These are phyloP conservation scores for Plecotus auritus DNA, from an alignment of 2,113 vertebrate species.

Conservation along the genomic window DNA sequence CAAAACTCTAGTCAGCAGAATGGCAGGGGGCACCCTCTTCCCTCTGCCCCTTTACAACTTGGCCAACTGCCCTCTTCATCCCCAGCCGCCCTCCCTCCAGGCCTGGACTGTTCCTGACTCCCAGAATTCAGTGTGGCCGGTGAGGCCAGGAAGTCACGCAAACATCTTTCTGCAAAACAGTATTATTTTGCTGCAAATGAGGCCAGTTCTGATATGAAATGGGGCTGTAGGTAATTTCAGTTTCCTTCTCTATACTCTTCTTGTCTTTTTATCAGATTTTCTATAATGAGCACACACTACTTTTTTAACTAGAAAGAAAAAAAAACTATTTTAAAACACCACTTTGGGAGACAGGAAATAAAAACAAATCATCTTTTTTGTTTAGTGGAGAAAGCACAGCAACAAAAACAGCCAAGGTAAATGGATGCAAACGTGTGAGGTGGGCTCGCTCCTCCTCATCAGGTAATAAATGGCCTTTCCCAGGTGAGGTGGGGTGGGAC, in stretches of 20 bases:
- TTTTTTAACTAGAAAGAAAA: slow-evolving; percentile 1
- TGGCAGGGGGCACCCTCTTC: fast-evolving
- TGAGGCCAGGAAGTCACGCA: neutral
- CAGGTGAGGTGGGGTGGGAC: neutral
- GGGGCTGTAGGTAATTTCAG: neutral
- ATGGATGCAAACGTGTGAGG: neutral
- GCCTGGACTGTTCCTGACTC: neutral
- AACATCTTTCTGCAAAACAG: neutral
- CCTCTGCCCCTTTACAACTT: neutral
- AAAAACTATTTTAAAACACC: neutral
- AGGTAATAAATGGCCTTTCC: slow-evolving; percentile 22
- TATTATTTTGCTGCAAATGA: neutral
- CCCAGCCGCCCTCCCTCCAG: neutral
- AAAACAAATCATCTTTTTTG: neutral
- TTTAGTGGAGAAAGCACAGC: neutral
- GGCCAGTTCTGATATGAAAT: neutral
- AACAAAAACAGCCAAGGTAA: neutral
- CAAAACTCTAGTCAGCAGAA: neutral
- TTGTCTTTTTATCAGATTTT: neutral
- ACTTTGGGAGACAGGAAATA: neutral
- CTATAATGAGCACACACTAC: neutral
- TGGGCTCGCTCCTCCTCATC: neutral
- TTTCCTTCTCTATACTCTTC: neutral
- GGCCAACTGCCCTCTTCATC: neutral
- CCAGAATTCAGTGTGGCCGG: neutral